Percentiles rank a stretch among this genome's conserved stretches.
These are phyloP conservation scores for Limenitis camilla DNA, from an alignment of 2,888 invertebrate species.

Conservation along the genomic window DNA sequence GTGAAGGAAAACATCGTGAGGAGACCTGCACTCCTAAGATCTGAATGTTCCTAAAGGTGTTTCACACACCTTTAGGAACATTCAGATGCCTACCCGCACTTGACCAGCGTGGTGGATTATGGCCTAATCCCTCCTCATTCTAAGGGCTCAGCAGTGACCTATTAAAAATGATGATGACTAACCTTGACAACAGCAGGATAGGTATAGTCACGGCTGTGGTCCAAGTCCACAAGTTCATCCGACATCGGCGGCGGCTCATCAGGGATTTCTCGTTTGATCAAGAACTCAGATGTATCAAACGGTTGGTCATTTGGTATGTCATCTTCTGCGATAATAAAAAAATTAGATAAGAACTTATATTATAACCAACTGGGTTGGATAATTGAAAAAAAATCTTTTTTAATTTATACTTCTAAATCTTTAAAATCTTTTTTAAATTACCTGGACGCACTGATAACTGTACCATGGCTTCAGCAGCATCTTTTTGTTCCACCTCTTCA, in stretches of 20 bases:
- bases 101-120: background rate
- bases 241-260: slow-evolving; percentile 50
- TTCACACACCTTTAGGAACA: too few species aligned
- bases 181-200: slow-evolving; percentile 63
- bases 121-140: too few species aligned
- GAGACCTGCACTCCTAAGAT: too few species aligned
- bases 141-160: background rate
- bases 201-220: slow-evolving; percentile 45
- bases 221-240: slow-evolving; percentile 58
- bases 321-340: slow-evolving; percentile 42
- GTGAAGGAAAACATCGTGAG: too few species aligned
- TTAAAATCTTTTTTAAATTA: too few species aligned
- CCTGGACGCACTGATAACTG: slow-evolving; percentile 72
- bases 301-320: slow-evolving; percentile 76
- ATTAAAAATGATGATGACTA: background rate
- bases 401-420: too few species aligned
- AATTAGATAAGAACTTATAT: background rate
- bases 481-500: slow-evolving; percentile 75
- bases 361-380: background rate
- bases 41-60: too few species aligned
- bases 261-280: slow-evolving; percentile 68
- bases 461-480: slow-evolving; percentile 85
- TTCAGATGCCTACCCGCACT: too few species aligned
- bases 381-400: background rate
- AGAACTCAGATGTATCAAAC: slow-evolving; percentile 90